Evolutionary conservation across 1,140 invertebrate genomes (phyloP).

Genomic region (Protaetia brevitarsis): DNA sequence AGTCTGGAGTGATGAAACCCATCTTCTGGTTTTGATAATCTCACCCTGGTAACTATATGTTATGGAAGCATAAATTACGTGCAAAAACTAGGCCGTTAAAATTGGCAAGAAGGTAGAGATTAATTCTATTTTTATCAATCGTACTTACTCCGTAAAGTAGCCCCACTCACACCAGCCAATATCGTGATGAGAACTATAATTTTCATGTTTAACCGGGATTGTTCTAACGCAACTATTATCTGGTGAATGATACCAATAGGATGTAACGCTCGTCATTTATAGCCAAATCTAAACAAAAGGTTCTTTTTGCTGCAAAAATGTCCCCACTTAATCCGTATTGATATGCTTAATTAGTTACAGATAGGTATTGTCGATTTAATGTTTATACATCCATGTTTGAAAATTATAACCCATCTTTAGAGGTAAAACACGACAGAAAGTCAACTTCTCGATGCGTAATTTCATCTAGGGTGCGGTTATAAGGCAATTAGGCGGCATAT

Average conservation of each 20-base stretch:
- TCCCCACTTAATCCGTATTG: too few relatives aligned
- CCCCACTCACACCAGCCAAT: not conserved
- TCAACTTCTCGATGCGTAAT: too few relatives aligned
- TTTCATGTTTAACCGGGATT: not conserved
- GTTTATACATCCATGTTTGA: too few relatives aligned
- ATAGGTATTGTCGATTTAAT: too few relatives aligned
- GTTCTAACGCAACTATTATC: not conserved
- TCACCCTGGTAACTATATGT: not conserved
- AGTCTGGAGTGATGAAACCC: not conserved
- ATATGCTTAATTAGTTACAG: too few relatives aligned
- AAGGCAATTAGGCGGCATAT: too few relatives aligned
- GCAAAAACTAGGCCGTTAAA: not conserved
- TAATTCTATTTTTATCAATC: not conserved
- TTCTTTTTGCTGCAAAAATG: not conserved
- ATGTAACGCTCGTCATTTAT: not conserved
- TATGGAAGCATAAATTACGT: not conserved
- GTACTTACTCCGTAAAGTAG: not conserved
- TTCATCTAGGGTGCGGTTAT: too few relatives aligned
- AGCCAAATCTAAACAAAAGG: not conserved
- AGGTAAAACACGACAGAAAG: too few relatives aligned
- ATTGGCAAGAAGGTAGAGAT: not conserved
- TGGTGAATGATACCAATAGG: not conserved
- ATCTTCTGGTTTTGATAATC: not conserved
- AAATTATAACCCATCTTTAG: too few relatives aligned
- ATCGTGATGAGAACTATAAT: not conserved